These are phyloP conservation scores for Cheilosia urbana DNA, from an alignment of 2,888 invertebrate genomes.

Conservation along the genomic window DNA sequence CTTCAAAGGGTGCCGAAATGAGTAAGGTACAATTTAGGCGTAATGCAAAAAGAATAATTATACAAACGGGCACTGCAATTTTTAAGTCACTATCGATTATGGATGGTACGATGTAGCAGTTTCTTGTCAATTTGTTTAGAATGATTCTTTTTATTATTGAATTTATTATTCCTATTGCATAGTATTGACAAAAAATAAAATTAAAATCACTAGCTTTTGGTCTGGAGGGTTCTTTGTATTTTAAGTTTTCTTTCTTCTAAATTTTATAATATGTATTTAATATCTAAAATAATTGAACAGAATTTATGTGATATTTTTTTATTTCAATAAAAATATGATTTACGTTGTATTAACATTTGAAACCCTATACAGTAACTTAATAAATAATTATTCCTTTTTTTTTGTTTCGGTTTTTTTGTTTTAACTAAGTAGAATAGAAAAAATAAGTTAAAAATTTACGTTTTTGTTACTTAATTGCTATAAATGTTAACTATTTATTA, in stretches of 20 bases:
- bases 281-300: constrained; percentile 39
- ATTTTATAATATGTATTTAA: constrained; percentile 12
- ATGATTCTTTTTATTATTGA: constrained; percentile 11
- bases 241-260: constrained; percentile 16
- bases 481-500: constrained; percentile 75
- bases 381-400: constrained; percentile 30
- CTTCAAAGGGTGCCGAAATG: constrained; percentile 10
- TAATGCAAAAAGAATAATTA: constrained; percentile 22
- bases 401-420: constrained; percentile 6
- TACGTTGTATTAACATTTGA: constrained; percentile 61
- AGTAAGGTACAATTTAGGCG: constrained; percentile 59
- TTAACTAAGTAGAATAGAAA: constrained; percentile 57
- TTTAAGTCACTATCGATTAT: constrained; percentile 71
- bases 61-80: constrained; percentile 25
- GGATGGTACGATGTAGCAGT: constrained; percentile 69
- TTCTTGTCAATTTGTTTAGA: constrained; percentile 36
- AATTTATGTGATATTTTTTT: constrained; percentile 57
- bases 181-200: constrained; percentile 35
- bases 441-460: constrained; percentile 31
- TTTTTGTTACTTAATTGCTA: constrained; percentile 70
- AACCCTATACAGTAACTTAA: constrained; percentile 69
- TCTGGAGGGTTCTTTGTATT: constrained; percentile 68
- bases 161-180: constrained; percentile 35
- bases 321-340: constrained; percentile 41
- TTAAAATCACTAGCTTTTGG: constrained; percentile 69